Evolutionary conservation across 1,140 invertebrate genomes (phyloP), one percentile per base, ranked within the genome.

Genomic region (Diploscapter pachys): DNA sequence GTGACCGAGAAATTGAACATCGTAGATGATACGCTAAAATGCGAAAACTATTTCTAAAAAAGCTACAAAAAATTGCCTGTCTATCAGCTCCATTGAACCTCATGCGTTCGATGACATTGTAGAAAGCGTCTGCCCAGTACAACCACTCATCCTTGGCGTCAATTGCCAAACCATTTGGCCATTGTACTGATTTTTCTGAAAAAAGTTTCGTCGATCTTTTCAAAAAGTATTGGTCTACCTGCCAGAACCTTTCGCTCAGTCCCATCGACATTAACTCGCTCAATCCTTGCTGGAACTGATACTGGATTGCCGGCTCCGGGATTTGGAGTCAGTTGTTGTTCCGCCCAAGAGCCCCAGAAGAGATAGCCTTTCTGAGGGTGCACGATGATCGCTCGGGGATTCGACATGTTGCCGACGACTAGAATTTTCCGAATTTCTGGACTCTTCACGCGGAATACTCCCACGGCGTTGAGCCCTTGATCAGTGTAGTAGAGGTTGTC

Each of bases 401-500:
- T 87, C 70, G 87, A 87, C 79, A 88, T 81, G 72, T 86, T 86
- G 31, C 87, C 88, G 68, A 86, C 82, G 8, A 91, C 84, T 56
- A 92, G 84, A 55, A 88, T 88, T 81, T 88, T 89, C 9, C 87
- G 85, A 62, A 88, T 85, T 49, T 85, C 84, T 3, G 88, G 81
- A 80, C 89, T 87, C 52, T 88, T 85, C 67, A 92, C 82, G 51
- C 88, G 87, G 31, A 90, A 88, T 52, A 91, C 90, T 80, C 88
- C 89, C 78, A 92, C 89, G 6, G 87, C 86, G 4, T 88, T 88
- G 72, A 89, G 85, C 59, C 88, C 88, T 82, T 90, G 89, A 82
- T 95, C 91, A 62, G 91, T 91, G 91, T 92, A 94, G 87, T 93
- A 95, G 53, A 94, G 80, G 85, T 93, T 93, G 54, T 90, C 87